A percentile compares a stretch with the other conserved stretches of the same genome.
Evolutionary conservation across 2,888 invertebrate genomes (phyloP).

Genomic region (Plagodis dolabraria): DNA sequence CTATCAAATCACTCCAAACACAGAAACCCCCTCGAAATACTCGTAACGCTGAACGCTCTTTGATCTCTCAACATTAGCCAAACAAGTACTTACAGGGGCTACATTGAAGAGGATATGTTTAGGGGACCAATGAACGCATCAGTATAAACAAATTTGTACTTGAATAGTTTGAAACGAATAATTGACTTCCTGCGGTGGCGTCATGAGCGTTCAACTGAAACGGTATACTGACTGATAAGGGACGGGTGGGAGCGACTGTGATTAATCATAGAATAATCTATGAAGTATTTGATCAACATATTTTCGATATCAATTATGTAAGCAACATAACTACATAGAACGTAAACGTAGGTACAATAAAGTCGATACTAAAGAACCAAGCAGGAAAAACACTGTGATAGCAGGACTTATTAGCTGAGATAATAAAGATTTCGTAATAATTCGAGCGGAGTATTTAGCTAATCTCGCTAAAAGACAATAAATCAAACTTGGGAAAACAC

Average conservation of each 20-base stretch:
- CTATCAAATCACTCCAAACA: constrained; percentile 27
- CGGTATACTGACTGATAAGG: constrained; percentile 63
- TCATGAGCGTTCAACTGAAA: constrained; percentile 50
- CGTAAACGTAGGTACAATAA: background rate
- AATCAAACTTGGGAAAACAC: constrained; percentile 19
- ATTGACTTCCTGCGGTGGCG: constrained; percentile 53
- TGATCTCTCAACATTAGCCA: constrained; percentile 23
- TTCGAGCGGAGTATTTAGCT: background rate
- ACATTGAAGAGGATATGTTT: constrained; percentile 36
- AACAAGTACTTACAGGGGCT: constrained; percentile 22
- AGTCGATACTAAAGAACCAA: background rate
- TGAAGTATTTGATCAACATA: constrained; percentile 44
- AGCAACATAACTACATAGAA: constrained; percentile 14
- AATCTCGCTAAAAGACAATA: constrained; percentile 12
- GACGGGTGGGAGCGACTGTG: constrained; percentile 47
- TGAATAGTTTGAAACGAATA: constrained; percentile 47
- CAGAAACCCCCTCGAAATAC: constrained; percentile 19
- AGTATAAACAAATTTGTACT: constrained; percentile 52
- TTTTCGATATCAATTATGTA: constrained; percentile 31
- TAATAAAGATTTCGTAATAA: too few relatives aligned
- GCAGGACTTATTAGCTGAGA: too few relatives aligned
- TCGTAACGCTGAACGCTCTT: constrained; percentile 10
- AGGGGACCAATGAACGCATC: constrained; percentile 39
- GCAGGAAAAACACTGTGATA: background rate
- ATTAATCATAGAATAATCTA: constrained; percentile 51